Conservation (phyloP, 23 tunicate species). For the Ciona savignyi region DNA sequence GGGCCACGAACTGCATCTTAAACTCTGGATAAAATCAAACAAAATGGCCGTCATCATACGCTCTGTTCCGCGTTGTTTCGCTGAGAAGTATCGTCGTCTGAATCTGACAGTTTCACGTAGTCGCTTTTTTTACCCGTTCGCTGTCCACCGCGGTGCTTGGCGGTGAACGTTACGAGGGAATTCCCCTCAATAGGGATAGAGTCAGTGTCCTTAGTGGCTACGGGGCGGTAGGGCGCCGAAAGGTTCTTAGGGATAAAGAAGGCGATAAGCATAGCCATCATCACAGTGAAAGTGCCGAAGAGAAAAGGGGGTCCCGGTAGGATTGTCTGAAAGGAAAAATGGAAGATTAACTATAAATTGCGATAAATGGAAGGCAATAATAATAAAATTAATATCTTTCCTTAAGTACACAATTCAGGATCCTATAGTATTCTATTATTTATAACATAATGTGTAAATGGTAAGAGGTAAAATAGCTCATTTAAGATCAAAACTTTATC, state of each 20-base stretch:
- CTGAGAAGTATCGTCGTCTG: slow-evolving; percentile 56
- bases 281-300: slow-evolving; percentile 72
- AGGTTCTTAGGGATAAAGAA: slow-evolving; percentile 58
- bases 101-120: slow-evolving; percentile 31
- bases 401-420: no score
- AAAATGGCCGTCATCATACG: no score
- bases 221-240: slow-evolving; percentile 8
- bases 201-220: slow-evolving; percentile 28
- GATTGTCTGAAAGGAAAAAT: slow-evolving; percentile 31
- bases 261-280: slow-evolving; percentile 75
- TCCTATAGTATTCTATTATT: no score
- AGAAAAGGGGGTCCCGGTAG: slow-evolving; percentile 98
- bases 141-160: background rate
- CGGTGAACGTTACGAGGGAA: background rate
- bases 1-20: no score
- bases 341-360: no score
- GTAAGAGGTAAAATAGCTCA: no score
- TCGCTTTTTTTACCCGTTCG: slow-evolving; percentile 21
- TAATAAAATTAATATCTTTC: no score
- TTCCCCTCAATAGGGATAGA: background rate
- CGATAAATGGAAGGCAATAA: no score
- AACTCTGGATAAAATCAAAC: no score
- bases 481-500: no score
- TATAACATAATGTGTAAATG: no score
- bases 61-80: no score